These are phyloP conservation scores for Crambe crambe DNA, from an alignment of 37 sponge, comb jelly and placozoan genomes.

Conservation along the genomic window DNA sequence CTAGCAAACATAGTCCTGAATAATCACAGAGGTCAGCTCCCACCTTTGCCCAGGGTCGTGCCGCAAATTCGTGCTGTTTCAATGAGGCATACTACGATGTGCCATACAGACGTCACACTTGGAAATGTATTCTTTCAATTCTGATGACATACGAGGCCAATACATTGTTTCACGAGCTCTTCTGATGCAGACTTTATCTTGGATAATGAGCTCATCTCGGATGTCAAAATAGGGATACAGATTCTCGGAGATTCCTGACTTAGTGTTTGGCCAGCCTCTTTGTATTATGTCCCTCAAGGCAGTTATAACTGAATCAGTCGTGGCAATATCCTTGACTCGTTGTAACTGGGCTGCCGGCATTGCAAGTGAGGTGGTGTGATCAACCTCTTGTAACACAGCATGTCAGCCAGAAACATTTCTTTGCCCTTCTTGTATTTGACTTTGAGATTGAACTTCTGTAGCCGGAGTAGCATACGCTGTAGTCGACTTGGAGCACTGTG, in stretches of 20 bases:
- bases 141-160: no score
- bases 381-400: slow-evolving; percentile 27
- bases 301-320: neutral
- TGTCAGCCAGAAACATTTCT: slow-evolving; percentile 44
- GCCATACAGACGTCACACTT: no score
- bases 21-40: slow-evolving; percentile 31
- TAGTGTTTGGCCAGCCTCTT: slow-evolving; percentile 36
- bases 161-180: slow-evolving; percentile 18
- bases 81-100: slow-evolving; percentile 15
- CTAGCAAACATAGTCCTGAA: slow-evolving; percentile 8
- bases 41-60: slow-evolving; percentile 47
- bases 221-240: slow-evolving; percentile 29
- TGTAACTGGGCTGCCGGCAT: no score
- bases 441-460: slow-evolving; percentile 47
- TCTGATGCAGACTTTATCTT: slow-evolving; percentile 38
- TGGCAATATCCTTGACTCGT: neutral
- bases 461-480: slow-evolving; percentile 46
- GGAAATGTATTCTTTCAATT: no score
- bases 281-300: slow-evolving; percentile 12
- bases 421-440: slow-evolving; percentile 32
- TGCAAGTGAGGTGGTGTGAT: no score
- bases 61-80: slow-evolving; percentile 26
- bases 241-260: slow-evolving; percentile 11
- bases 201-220: slow-evolving; percentile 43
- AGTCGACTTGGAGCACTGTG: slow-evolving; percentile 42